Base-by-base conservation (phyloP, 2,797 vertebrate species). In the Aplochiton taeniatus region DNA sequence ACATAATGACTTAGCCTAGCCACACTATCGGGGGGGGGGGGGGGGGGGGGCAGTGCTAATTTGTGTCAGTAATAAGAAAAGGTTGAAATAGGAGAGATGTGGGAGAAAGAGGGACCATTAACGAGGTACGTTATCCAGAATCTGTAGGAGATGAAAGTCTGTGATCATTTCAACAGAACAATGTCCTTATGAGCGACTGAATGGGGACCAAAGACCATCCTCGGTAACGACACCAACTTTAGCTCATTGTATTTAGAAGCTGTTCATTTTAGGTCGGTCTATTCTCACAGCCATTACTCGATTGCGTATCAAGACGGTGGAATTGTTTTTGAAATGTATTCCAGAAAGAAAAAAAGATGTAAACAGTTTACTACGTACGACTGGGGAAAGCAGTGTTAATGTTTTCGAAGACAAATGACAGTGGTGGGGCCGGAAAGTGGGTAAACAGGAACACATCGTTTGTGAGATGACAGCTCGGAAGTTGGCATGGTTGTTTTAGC, bases 381-480 rank as follows among this genome's bases (percentile, higher is more conserved):
- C 31, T 31, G 31, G 31, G 31, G 31, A 31, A 6, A 31, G 31
- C 31, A 6, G 31, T 31, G 31, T 31, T 31, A 31, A 31, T 31
- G 31, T 31, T 31, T 61, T 77, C 74, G 77, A 69, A 65, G 63
- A 71, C 64, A 83, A 80, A 78, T 69, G 70, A 76, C 68, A 61
- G 75, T 61, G 73, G 72, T 66, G 71, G 64, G 46, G 72, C 57
- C 9, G 52, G 60, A 20, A 45, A 14, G 9, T 42, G 17, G 14
- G 14, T 16, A 66, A 63, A 66, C 63, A 44, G 13, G 68, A 70
- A 71, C 47, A 77, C 78, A 76, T 83, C 76, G 76, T 85, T 85
- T 83, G 80, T 69, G 45, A 81, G 69, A 80, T 85, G 84, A 86
- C 88, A 85, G 85, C 76, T 86, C 79, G 74, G 77, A 75, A 86